Percentiles rank a stretch among this genome's conserved stretches.
These are phyloP conservation scores for Abrostola tripartita DNA, from an alignment of 2,888 invertebrate species.

Conservation along the genomic window DNA sequence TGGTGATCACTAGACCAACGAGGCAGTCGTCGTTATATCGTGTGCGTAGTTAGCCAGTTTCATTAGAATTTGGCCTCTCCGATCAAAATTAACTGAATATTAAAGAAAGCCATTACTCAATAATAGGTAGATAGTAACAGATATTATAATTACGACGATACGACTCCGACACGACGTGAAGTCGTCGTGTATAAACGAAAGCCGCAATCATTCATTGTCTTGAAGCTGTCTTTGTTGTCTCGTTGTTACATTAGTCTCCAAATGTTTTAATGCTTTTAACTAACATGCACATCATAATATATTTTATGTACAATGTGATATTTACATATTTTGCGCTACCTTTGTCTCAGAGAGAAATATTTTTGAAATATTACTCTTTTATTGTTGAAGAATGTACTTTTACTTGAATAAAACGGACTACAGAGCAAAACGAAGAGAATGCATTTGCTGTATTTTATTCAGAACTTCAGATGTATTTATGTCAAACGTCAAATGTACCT, in stretches of 20 bases:
- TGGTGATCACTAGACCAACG: too few relatives aligned
- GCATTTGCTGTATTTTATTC: not conserved
- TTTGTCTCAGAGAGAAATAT: conserved; percentile 41
- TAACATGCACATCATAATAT: conserved; percentile 49
- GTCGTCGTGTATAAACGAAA: conserved; percentile 58
- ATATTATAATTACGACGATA: too few relatives aligned
- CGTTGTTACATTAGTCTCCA: conserved; percentile 62
- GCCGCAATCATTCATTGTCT: conserved; percentile 64
- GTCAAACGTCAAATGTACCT: too few relatives aligned
- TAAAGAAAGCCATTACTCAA: too few relatives aligned
- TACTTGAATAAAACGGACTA: conserved; percentile 3
- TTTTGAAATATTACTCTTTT: conserved; percentile 23
- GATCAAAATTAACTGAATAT: too few relatives aligned
- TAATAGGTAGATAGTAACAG: too few relatives aligned
- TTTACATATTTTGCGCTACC: conserved; percentile 32
- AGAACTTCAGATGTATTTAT: too few relatives aligned
- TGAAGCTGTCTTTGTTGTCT: conserved; percentile 69
- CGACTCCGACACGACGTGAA: conserved; percentile 35
- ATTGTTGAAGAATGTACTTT: conserved; percentile 15
- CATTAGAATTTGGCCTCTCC: too few relatives aligned
- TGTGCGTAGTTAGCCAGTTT: too few relatives aligned
- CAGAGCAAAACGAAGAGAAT: conserved; percentile 9
- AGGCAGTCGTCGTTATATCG: too few relatives aligned
- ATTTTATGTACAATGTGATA: conserved; percentile 28
- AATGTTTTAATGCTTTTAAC: conserved; percentile 59